Evolutionary conservation across 2,797 vertebrate species (phyloP), one percentile per base, ranked within the genome.

Genomic region (Podarcis lilfordi): DNA sequence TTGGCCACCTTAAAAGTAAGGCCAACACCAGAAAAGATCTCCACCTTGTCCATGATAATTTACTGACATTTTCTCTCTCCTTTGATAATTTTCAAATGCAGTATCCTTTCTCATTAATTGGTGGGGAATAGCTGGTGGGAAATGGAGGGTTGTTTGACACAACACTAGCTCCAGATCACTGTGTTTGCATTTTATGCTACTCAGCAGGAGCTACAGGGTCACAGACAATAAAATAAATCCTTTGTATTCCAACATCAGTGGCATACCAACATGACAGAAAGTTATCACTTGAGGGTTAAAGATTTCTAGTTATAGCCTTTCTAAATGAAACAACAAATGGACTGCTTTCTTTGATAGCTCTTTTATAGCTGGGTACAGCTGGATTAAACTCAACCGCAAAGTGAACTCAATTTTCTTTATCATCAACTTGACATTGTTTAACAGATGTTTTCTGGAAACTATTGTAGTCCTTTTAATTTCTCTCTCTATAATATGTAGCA

Each of bases 401-500:
- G 84, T 92, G 91, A 96, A 96, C 94, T 96, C 95, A 96, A 96
- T 97, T 97, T 97, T 96, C 95, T 95, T 96, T 96, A 95, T 97
- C 93, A 96, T 96, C 95, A 96, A 76, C 94, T 95, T 97, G 95
- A 95, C 94, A 94, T 95, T 93, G 90, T 94, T 97, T 96, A 96
- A 96, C 96, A 97, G 96, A 97, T 96, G 95, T 96, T 95, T 96
- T 95, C 91, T 92, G 91, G 91, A 91, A 96, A 93, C 81, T 91
- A 93, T 92, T 94, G 91, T 86, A 92, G 94, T 94, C 87, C 93
- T 95, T 95, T 95, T 94, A 95, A 96, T 96, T 96, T 96, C 90
- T 95, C 94, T 95, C 91, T 93, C 87, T 95, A 93, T 94, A 96
- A 96, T 92, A 91, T 93, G 89, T 84, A 91, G 76, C 92, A 96